phyloP scores from a whole-genome alignment of 1,140 invertebrate species.

The Cryptotermes secundus region DNA sequence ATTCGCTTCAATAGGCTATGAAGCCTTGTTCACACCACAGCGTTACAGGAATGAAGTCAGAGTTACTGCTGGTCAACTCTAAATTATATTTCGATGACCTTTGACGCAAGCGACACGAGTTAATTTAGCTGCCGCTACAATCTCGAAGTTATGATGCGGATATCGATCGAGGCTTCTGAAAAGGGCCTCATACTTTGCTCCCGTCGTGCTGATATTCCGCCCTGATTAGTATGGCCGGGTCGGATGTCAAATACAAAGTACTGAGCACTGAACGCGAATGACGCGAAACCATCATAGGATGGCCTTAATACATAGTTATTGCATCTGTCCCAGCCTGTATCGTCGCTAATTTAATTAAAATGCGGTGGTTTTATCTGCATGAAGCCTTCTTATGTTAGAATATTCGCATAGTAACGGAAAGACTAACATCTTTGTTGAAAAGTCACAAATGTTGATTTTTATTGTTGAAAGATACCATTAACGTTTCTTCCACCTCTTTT shows the following conservation, averaged over 20 bases:
- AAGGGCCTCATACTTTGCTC: background rate
- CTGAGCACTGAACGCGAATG: background rate
- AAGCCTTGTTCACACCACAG: background rate
- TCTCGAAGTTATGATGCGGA: background rate
- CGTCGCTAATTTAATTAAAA: no score
- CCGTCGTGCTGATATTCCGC: background rate
- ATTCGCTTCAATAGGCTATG: background rate
- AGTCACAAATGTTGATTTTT: no score
- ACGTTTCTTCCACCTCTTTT: no score
- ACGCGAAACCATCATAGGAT: background rate
- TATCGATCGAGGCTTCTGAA: background rate
- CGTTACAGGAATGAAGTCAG: background rate
- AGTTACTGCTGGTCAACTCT: background rate
- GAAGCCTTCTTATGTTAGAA: no score
- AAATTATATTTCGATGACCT: background rate
- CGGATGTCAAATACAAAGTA: background rate
- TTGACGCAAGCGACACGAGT: background rate
- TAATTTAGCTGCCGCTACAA: constrained; percentile 3
- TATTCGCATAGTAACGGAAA: no score
- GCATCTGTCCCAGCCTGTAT: no score
- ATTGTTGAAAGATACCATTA: no score
- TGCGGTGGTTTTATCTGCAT: no score
- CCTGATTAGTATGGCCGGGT: background rate
- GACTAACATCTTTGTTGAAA: no score
- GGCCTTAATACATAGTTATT: no score